phyloP scores from a whole-genome alignment of 1,140 invertebrate species.

The Drosophila obscura region DNA sequence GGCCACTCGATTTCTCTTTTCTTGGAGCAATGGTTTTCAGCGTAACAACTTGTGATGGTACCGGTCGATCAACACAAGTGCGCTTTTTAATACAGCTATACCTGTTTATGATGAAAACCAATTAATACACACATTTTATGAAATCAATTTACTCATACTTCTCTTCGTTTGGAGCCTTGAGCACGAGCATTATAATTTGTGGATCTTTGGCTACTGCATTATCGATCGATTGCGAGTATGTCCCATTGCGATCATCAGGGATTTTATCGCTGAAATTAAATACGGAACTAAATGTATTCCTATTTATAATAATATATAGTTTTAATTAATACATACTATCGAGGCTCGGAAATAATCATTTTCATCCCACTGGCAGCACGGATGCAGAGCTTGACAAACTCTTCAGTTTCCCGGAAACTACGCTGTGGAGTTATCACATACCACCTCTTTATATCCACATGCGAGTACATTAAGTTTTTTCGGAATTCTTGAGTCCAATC shows the following conservation, averaged over 20 bases:
- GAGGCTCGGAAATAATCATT: conserved; percentile 74
- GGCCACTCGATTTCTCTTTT: conserved; percentile 71
- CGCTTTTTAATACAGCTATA: conserved; percentile 95
- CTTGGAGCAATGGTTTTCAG: conserved; percentile 86
- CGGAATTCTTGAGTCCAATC: conserved; percentile 86
- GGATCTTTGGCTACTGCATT: conserved; percentile 85
- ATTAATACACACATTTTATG: neutral
- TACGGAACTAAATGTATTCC: neutral
- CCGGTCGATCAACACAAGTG: conserved; percentile 90
- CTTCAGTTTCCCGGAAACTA: conserved; percentile 83
- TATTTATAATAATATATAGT: conserved; percentile 56
- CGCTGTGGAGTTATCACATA: conserved; percentile 85
- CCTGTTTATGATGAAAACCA: conserved; percentile 20
- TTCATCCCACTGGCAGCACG: conserved; percentile 84
- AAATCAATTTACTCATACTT: conserved; percentile 47
- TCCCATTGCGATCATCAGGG: conserved; percentile 83
- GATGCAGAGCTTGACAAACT: conserved; percentile 85
- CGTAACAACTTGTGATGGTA: conserved; percentile 90
- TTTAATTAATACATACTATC: conserved; percentile 70
- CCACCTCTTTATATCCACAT: conserved; percentile 83
- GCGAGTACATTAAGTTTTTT: conserved; percentile 76
- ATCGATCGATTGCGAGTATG: conserved; percentile 86
- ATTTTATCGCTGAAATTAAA: conserved; percentile 71
- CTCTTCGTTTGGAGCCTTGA: conserved; percentile 86
- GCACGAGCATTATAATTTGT: conserved; percentile 87